Base-by-base conservation (phyloP, 2,113 vertebrate genomes). In the Hiodon alosoides region DNA sequence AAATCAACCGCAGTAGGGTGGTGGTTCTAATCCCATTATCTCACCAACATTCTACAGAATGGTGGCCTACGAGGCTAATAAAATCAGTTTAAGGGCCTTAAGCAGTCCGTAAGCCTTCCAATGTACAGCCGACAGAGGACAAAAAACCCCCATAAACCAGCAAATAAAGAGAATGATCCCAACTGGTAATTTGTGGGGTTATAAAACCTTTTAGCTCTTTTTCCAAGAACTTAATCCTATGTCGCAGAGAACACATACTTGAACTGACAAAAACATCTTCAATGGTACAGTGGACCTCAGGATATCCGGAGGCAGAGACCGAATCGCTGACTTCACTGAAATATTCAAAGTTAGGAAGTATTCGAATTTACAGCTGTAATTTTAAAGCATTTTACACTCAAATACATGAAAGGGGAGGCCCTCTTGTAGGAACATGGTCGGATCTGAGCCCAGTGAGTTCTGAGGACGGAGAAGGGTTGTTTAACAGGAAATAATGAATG, bases 401-500 rank as follows among this genome's bases (percentile, higher is more conserved):
- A 66, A 48, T 4, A 7, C 31, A 53, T 13, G 17, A 46, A 75
- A 47, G 73, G 68, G 61, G 52, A 53, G 57, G 48, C 64, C 11
- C 46, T 48, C 54, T 50, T 58, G 62, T 55, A 70, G 61, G 17
- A 74, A 78, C 67, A 74, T 2, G 16, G 73, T 47, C 73, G n/a
- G 66, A 5, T 62, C 62, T 17, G n/a, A 47, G 69, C 4, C 17
- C 73, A 66, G 16, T 31, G 55, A 55, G 54, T 9, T 58, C 60
- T 31, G 31, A 31, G 31, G 31, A 31, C 31, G 31, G 2, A 5
- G 60, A n/a, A 48, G 53, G 68, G 57, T 72, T 59, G 54, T 52
- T 75, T 75, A 75, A 71, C 53, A 75, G 73, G 67, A 75, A 75
- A 75, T 64, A 67, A 75, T 67, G 60, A 50, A 69, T 74, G 67